Base-by-base conservation (phyloP, 2,113 vertebrate species). In the Nicator chloris region DNA sequence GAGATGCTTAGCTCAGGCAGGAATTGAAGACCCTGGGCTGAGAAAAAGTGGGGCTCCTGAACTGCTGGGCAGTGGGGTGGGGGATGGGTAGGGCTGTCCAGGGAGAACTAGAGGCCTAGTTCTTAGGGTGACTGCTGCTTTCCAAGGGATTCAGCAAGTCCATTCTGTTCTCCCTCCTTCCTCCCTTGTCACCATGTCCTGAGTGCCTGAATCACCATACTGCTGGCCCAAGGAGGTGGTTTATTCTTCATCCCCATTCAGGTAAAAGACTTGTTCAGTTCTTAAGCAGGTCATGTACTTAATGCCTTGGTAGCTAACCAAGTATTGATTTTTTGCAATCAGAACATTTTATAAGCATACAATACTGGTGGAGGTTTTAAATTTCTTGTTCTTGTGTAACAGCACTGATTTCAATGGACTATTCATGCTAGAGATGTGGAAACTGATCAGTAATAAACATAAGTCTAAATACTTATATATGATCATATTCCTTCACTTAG, bases 161-260 rank as follows among this genome's bases (percentile, higher is more conserved):
- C 28, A 27, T 70, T 81, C 51, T 88, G 20, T 35, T 88, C 24
- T 82, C 21, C 51, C 24, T 77, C 56, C 30, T 82, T 84, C 35
- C 35, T 50, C 16, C 39, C 14, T 70, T 0, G 0, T 50, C 53
- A 61, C 16, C 4, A 0, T 3, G 1, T n/a, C 45, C 37, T 30
- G 18, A 30, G 23, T 81, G 12, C 51, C 50, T 18, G 2, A 81
- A 47, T 78, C 30, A 68, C 60, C 51, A 31, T 4, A 9, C 33
- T 68, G 69, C 69, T 78, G 42, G 16, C 27, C 39, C 2, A 4
- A 82, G 20, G 60, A 81, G 47, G 24, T 42, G 6, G 8, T 69
- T 86, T 66, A 91, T 39, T 86, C 65, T 76, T 60, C 16, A 68
- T 26, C 13, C 24, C 51, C 49, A n/a, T 69, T 64, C 44, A 60